Evolutionary conservation across 2,797 vertebrate genomes (phyloP).

Genomic region (Pangasius macronema): DNA sequence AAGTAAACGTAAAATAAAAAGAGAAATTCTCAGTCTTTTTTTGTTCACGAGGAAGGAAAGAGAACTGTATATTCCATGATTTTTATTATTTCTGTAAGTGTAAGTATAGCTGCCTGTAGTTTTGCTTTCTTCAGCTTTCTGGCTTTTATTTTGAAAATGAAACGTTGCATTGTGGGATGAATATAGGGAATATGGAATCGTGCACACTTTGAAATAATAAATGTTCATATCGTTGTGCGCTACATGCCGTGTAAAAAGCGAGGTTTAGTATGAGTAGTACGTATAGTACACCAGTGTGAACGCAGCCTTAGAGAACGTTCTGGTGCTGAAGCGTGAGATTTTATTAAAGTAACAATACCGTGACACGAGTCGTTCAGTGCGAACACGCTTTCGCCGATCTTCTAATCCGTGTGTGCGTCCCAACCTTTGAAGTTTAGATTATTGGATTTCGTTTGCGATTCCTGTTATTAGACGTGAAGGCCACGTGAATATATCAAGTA

Average conservation of each 20-base stretch:
- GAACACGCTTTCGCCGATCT: background rate
- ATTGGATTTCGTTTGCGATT: background rate
- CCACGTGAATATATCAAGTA: conserved; percentile 30
- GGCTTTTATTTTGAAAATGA: conserved; percentile 26
- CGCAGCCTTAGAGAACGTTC: background rate
- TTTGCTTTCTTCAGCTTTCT: background rate
- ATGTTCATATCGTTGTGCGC: background rate
- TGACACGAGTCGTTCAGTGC: background rate
- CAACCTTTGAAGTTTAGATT: background rate
- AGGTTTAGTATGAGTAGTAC: too few species aligned
- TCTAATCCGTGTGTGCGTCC: background rate
- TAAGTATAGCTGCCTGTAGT: background rate
- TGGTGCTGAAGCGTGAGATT: background rate
- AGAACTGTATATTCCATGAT: background rate
- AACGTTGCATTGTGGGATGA: background rate
- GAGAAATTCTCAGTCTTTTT: background rate
- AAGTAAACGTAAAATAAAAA: background rate
- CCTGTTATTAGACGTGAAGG: background rate
- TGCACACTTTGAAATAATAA: background rate
- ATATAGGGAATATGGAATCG: background rate
- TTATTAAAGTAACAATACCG: background rate
- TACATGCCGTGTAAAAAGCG: background rate
- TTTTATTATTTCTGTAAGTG: background rate
- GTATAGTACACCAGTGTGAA: background rate
- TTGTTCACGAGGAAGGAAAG: background rate